Base-by-base conservation (phyloP, 2,888 invertebrate genomes). In the Tholera decimalis region DNA sequence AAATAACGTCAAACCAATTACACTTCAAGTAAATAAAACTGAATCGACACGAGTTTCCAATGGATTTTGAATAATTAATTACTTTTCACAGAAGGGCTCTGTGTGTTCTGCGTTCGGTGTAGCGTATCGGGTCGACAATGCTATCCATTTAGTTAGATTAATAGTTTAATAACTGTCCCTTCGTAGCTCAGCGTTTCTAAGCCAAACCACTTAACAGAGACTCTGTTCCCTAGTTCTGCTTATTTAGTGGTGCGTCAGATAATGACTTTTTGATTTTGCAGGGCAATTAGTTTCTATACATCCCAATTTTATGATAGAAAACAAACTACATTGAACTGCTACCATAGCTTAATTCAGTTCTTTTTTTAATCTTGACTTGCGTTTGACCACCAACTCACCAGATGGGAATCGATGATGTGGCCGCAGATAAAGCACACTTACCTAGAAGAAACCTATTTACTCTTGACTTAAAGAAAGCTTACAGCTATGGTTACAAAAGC, bases 91-190 rank as follows among this genome's bases (percentile, higher is more conserved):
- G 41, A 58, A 75, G 50, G 53, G 20, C 43, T 39, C 37, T 54
- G 43, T 69, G 18, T 67, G 41, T 20, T 63, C 43, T 50, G 9
- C 13, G 64, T 73, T 73, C 44, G 18, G 28, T 28, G 47, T 54
- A 50, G 35, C 54, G 41, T 63, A 56, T 53, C 46, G 53, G 43
- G 5, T 18, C 39, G 56, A 66, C 59, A 73, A 49, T 56, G 58
- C 33, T 43, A 66, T 59, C 58, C 55, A 54, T 65, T 56, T 53
- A 35, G 28, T 56, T 59, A 44, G 57, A 77, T 66, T 74, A 66
- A 73, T 73, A 44, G 73, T 64, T 77, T 73, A 77, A 72, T 72
- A 77, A 58, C 58, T 51, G n/a, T 33, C 49, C 37, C 37, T 55
- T 3, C 26, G 63, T 58, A 77, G 58, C 65, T 51, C n/a, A 44